Base-by-base conservation (phyloP, 2,113 vertebrate species). In the Piprites chloris region DNA sequence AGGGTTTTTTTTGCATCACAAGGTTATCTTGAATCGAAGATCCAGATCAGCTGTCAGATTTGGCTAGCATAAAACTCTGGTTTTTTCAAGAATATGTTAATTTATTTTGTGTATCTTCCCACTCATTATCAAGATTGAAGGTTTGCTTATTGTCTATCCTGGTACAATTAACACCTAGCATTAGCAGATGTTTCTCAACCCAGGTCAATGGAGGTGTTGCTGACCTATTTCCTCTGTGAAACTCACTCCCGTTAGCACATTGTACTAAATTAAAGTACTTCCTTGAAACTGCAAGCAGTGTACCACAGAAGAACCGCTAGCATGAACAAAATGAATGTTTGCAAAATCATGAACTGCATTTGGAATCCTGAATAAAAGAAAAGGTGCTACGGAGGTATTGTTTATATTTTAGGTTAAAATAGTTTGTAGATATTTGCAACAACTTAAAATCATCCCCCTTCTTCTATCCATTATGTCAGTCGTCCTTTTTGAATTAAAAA, bases 161-260 rank as follows among this genome's bases (percentile, higher is more conserved):
- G 2, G 1, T 67, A 26, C 0, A 0, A 6, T 53, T 75, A 90
- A 22, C 12, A 28, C 47, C 27, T 1, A 0, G 33, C 59, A 32
- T 53, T 79, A 42, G 27, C 30, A 75, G 33, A 27, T 66, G 8
- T 73, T 69, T 87, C 30, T 82, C 32, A 63, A 8, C 14, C 6
- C 10, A 71, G 50, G 20, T 30, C n/a, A 62, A 62, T n/a, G 39
- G 39, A 63, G 30, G 4, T 59, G 14, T 42, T 67, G 28, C 50
- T 56, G 14, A 71, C 41, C 28, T 46, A 3, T 71, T 56, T 71
- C 28, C 14, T 55, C 7, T 32, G 19, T 66, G 61, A 30, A 71
- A 17, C 39, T 89, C 32, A 33, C 5, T 71, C 18, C 15, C 32
- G 21, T n/a, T n/a, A n/a, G n/a, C 8, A 35, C 66, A 14, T 26